Base-by-base conservation (phyloP, 2,888 invertebrate species). In the Cephalotes varians region DNA sequence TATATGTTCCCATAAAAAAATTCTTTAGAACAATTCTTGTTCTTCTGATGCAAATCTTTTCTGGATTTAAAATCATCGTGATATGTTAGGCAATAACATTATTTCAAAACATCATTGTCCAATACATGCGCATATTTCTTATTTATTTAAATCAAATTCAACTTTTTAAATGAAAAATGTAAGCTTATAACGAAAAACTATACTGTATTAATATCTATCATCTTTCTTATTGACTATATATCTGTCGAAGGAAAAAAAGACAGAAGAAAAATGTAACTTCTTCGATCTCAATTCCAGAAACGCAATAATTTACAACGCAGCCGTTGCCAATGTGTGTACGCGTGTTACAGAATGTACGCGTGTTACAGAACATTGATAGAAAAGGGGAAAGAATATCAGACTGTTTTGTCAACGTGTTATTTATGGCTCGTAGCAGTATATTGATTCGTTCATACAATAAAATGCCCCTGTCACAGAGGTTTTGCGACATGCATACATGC, bases 391-490 rank as follows among this genome's bases (percentile, higher is more conserved):
- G 88, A 18, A 83, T 90, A 88, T 91, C 87, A 83, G 86, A 69
- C 86, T 73, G 79, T 74, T 85, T 86, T 88, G 91, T 91, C 91
- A 86, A 86, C 91, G 87, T 54, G 86, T 91, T 91, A 90, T 91
- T 91, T 90, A 88, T 86, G 90, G 56, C 77, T 77, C 81, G 80
- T 86, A 77, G 87, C 87, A 91, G 87, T 85, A 87, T 90, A 88
- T 90, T 82, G 89, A 91, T 90, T 88, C 79, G 81, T 54, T 40
- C 25, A 21, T 49, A 76, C 67, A 28, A 15, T 31, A 60, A 37
- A 56, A 28, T 72, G 34, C 18, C 15, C 44, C 47, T 44, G 21
- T 49, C 56, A 37, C 49, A 18, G 15, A 44, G 1, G 34, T 56
- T 28, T 72, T 15, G 47, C 60, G 10, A 58, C 21, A 44, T 40